Evolutionary conservation across 1,140 invertebrate genomes (phyloP).

Genomic region (Drosophila sulfurigaster): DNA sequence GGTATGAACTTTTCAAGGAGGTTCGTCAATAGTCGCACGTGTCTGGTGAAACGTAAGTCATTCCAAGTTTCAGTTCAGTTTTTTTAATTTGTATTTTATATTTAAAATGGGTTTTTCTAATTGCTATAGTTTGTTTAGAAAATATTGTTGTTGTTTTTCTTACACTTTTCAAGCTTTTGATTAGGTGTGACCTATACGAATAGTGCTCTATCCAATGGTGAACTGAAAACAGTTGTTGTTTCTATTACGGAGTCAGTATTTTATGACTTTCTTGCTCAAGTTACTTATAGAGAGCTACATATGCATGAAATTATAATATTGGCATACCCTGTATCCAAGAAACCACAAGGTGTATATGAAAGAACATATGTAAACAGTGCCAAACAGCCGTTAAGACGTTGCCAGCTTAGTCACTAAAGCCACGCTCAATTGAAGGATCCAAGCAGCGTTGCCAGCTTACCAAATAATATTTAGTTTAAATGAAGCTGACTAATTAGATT

Average conservation of each 20-base stretch:
- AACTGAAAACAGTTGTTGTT: neutral
- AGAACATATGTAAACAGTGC: no score
- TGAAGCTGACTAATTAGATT: no score
- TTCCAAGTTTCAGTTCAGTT: neutral
- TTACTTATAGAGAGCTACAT: neutral
- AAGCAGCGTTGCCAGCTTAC: no score
- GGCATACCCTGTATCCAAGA: conserved; percentile 7
- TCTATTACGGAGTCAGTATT: neutral
- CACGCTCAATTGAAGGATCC: neutral
- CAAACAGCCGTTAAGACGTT: no score
- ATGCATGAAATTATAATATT: neutral
- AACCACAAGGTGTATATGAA: neutral
- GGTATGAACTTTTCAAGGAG: neutral
- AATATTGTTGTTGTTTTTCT: neutral
- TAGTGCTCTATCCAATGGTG: neutral
- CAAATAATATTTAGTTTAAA: no score
- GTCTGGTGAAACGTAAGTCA: no score
- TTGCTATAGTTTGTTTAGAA: neutral
- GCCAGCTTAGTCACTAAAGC: neutral
- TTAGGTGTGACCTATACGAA: conserved; percentile 29
- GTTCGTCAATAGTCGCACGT: no score
- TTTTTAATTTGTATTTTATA: neutral
- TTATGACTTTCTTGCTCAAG: neutral
- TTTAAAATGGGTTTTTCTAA: neutral
- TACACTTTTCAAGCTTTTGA: conserved; percentile 9